Percentiles rank a stretch among this genome's conserved stretches.
Evolutionary conservation across 92 coral and sea anemone species (phyloP).

Genomic region (Siderastrea radians): DNA sequence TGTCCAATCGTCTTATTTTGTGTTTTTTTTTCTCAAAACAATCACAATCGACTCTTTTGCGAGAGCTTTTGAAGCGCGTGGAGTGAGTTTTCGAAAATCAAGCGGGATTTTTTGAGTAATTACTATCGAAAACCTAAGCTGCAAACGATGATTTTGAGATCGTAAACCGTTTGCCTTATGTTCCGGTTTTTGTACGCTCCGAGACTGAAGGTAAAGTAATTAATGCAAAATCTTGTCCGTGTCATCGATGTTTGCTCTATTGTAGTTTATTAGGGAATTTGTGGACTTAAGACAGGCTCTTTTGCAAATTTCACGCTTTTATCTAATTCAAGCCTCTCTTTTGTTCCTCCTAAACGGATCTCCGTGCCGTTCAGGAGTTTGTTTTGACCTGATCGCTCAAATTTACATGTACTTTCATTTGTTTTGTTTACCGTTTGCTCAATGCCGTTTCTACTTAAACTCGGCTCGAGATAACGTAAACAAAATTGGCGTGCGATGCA

Average conservation of each 20-base stretch:
- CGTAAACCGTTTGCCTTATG: neutral
- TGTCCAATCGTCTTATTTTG: neutral
- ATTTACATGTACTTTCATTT: neutral
- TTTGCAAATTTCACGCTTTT: conserved; percentile 9
- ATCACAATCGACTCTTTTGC: neutral
- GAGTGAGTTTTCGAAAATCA: neutral
- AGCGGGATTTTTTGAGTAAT: neutral
- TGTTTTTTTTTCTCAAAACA: conserved; percentile 20
- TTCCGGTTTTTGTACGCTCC: conserved; percentile 15
- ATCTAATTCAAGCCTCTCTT: neutral
- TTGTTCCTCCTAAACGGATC: neutral
- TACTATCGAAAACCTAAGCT: neutral
- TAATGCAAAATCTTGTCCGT: neutral
- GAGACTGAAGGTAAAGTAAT: conserved; percentile 22
- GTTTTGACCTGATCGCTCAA: conserved; percentile 10
- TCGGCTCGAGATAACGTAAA: conserved; percentile 16
- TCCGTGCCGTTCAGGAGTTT: neutral
- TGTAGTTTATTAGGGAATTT: conserved; percentile 6
- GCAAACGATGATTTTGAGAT: neutral
- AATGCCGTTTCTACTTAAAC: conserved; percentile 17
- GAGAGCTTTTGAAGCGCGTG: neutral
- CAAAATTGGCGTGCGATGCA: neutral
- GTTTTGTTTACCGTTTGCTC: conserved; percentile 20
- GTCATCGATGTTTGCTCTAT: neutral
- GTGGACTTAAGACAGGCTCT: conserved; percentile 12